Percentiles rank a stretch among this genome's conserved stretches.
These are phyloP conservation scores for Artibeus jamaicensis DNA, from an alignment of 2,797 vertebrate genomes.

Conservation along the genomic window DNA sequence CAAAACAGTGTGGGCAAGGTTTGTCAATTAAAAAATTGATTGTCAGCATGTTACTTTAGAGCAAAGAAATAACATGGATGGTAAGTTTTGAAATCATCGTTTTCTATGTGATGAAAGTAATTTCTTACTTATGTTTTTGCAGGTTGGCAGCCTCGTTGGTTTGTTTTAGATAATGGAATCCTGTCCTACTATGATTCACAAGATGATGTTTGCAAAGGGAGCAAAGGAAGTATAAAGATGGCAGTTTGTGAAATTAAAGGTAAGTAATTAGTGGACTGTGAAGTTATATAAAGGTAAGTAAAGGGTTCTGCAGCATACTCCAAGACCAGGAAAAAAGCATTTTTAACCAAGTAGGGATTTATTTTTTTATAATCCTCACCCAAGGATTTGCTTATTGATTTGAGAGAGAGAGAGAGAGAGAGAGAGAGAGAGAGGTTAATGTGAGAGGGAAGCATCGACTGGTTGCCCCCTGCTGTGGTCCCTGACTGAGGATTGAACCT, in stretches of 20 bases:
- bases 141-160: constrained; percentile 99
- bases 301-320: not conserved
- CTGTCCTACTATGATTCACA: constrained; percentile 98
- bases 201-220: constrained; percentile 96
- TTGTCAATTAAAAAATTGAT: constrained; percentile 16
- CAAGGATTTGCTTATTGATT: not conserved
- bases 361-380: not conserved
- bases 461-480: no score
- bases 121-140: constrained; percentile 52
- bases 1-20: constrained; percentile 6
- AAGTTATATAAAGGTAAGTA: not conserved
- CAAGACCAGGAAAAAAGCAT: not conserved
- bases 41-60: constrained; percentile 7
- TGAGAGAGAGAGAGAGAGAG: not conserved
- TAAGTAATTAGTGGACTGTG: constrained; percentile 75
- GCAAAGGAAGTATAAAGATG: constrained; percentile 99
- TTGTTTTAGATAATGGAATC: constrained; percentile 94
- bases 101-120: not conserved
- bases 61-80: constrained; percentile 4
- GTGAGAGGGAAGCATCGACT: no score
- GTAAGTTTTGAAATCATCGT: not conserved
- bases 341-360: not conserved
- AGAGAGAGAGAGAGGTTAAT: no score
- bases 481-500: not conserved
- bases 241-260: constrained; percentile 99